Base-by-base conservation (phyloP, 2,113 vertebrate genomes). In the Brachionichthys hirsutus region DNA sequence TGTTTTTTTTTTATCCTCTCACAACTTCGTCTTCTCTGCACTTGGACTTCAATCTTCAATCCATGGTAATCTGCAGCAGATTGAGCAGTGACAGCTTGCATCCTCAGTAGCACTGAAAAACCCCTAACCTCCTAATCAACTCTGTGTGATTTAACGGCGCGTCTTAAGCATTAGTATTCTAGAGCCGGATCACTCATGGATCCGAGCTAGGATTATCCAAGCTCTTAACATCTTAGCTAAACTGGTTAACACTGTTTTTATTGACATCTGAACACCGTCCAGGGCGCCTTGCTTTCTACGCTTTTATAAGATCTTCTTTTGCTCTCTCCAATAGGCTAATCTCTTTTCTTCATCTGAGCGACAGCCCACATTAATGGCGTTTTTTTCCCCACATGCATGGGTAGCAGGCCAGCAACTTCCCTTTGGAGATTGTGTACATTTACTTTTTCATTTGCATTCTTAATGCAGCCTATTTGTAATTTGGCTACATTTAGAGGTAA, bases 241-340 rank as follows among this genome's bases (percentile, higher is more conserved):
- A 82, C 88, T 90, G 85, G 84, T 90, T 90, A 90, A 91, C 89
- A 90, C 89, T 92, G 90, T 90, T 91, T 91, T 89, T 91, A 90
- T 90, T 91, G 90, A 91, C 85, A 87, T 88, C 65, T 54, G 68
- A 85, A 73, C 72, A 73, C 75, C 81, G 84, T 83, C 66, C 62
- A 44, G 24, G 60, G 65, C 51, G 43, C 52, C 65, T 73, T 59
- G 14, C 79, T 73, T 82, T 66, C 70, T 53, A 48, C 47, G 66
- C 77, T 71, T 81, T 85, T 65, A 86, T 74, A 71, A 75, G 65
- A 74, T 86, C 56, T 70, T 60, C 62, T 56, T 59, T 54, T 49
- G 38, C 61, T 66, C 65, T 72, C 72, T 59, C 52, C 35, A 45
- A 36, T 40, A 44, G 67, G 38, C 49, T 52, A 24, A 67, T 72